Evolutionary conservation across 2,113 vertebrate genomes (phyloP), one percentile per base, ranked within the genome.

Genomic region (Pogonocichla stellata): DNA sequence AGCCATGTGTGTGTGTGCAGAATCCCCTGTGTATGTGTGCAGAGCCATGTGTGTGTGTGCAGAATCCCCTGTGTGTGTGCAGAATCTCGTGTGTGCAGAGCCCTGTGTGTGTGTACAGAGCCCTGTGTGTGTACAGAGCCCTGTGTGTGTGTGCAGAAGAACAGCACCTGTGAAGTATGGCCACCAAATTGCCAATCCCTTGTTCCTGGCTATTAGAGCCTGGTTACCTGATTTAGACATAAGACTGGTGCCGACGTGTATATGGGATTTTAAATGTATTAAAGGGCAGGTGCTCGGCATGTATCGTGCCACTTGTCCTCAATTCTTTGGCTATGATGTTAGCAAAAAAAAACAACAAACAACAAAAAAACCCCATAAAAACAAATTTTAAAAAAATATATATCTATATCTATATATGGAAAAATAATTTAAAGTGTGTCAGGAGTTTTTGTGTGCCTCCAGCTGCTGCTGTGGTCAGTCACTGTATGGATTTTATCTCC

Each of bases 261-360:
- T 0, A 0, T 56, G 47, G 10, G 29, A 28, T 66, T 53, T 77
- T 33, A 73, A 70, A 56, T 33, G 31, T 10, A 9, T 36, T 13
- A 29, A 54, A 29, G 10, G 38, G 18, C 15, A 45, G n/a, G 18
- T 80, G 17, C 40, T 69, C 0, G 0, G 14, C 42, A 24, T 1
- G 0, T 57, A 22, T 33, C 13, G 10, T 0, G 0, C 29, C 0
- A 0, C 33, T 75, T 67, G 9, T n/a, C 42, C 71, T 79, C 48
- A 19, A 14, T 33, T 71, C 26, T 57, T 33, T 25, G 24, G 18
- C 75, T 57, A 6, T 18, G 23, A 58, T 51, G 13, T 33, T 67
- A 70, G 31, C 10, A 0, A 29, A 5, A 8, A 10, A 14, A 9
- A 13, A 28, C 38, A 40, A 40, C 38, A 40, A 40, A 40, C 38